These are phyloP conservation scores for Aphelenchoides bicaudatus DNA, from an alignment of 2,888 invertebrate species.

Conservation along the genomic window DNA sequence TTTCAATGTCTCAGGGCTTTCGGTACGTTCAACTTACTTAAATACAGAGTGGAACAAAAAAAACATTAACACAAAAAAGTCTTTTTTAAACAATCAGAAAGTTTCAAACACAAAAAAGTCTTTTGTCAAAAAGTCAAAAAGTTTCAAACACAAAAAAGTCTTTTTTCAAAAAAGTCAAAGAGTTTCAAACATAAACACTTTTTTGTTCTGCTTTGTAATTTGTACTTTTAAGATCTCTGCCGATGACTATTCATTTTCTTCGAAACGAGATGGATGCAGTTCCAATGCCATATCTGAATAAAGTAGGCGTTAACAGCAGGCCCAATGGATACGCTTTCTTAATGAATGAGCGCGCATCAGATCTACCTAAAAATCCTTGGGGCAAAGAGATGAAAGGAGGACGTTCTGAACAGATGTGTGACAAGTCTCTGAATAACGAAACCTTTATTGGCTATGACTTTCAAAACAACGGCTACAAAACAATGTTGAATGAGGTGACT, in stretches of 20 bases:
- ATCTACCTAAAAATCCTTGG: constrained; percentile 12
- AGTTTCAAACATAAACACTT: neutral
- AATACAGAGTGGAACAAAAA: no score
- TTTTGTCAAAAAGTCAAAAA: no score
- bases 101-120: no score
- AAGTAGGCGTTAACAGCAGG: constrained; percentile 41
- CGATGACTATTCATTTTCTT: neutral
- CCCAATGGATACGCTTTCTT: constrained; percentile 41
- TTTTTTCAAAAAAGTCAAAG: no score
- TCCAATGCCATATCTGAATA: neutral
- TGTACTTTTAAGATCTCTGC: neutral
- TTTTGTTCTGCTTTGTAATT: neutral
- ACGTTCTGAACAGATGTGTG: constrained; percentile 14
- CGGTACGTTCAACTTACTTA: no score
- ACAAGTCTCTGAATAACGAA: constrained; percentile 10
- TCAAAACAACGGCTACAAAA: constrained; percentile 24
- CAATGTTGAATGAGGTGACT: constrained; percentile 31
- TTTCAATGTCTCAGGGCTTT: no score
- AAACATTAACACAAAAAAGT: no score
- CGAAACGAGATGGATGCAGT: neutral
- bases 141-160: no score
- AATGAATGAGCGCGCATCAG: neutral
- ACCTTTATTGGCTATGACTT: constrained; percentile 19
- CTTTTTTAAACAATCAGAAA: no score
- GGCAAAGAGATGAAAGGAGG: neutral